Base-by-base conservation (phyloP, 2,113 vertebrate species). In the Percopsis transmontana region DNA sequence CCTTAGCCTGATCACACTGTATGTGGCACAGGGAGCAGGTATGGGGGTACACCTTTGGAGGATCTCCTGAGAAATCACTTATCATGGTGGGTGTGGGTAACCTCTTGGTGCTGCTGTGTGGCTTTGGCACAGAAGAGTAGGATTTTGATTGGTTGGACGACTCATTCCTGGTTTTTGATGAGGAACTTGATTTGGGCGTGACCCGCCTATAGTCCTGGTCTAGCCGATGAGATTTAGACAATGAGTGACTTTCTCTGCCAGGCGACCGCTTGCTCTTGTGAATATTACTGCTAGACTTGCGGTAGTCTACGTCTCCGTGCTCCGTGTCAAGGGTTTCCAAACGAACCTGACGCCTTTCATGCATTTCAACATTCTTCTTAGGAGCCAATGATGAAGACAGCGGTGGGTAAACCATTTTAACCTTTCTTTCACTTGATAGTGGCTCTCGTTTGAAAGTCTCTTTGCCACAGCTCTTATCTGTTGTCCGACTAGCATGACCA, bases 1-100 rank as follows among this genome's bases (percentile, higher is more conserved):
- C 96, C 96, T 96, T 94, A 87, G 96, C 93, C 86, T 94, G 91
- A 91, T 94, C 94, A 94, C 95, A 97, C 88, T 94, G 93, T 92
- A 90, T 63, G 92, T 94, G 92, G 93, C 96, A 98, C 75, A 98
- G 91, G 90, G 95, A 96, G 94, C 95, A 98, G 90, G 96, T 93
- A 90, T 98, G 95, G 68, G 96, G 96, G 85, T 95, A 95, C 90
- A 95, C 94, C 91, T 95, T 94, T 66, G 96, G 95, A 72, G 93
- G 93, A 0, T 89, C 91, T n/a, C 93, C 95, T 78, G 93, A 93
- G 92, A 96, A 98, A 94, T 98, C 96, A 62, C 94, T 94, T 92
- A 95, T 96, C 94, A 97, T 95, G 66, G 93, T 94, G 8, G 96
- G 94, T 1, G 93, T 95, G 38, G 96, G 96, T 62, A 94, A 81